phyloP scores from a whole-genome alignment of 2,888 invertebrate genomes.

The Trichopria drosophilae region DNA sequence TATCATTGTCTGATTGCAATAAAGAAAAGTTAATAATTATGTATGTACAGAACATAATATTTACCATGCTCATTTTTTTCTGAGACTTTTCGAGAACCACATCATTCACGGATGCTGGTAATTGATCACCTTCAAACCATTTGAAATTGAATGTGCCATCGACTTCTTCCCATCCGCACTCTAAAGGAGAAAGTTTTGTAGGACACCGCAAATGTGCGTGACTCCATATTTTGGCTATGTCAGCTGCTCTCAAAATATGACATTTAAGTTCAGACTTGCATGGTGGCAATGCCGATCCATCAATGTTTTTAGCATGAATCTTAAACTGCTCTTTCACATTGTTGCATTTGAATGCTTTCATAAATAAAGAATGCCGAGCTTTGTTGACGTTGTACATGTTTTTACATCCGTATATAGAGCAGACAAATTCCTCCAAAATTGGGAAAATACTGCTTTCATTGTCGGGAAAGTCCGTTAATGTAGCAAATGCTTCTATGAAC shows the following conservation, averaged over 20 bases:
- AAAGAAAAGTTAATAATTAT: too few relatives aligned
- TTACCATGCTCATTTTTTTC: too few relatives aligned
- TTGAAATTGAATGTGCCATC: slow-evolving; percentile 34
- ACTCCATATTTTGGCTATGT: slow-evolving; percentile 36
- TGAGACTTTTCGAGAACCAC: too few relatives aligned
- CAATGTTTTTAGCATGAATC: slow-evolving; percentile 25
- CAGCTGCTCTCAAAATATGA: slow-evolving; percentile 17
- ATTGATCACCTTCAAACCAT: slow-evolving; percentile 42
- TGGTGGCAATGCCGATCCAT: slow-evolving; percentile 24
- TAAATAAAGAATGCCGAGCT: slow-evolving; percentile 10
- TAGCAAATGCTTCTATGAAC: slow-evolving; percentile 19
- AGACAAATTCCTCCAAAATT: slow-evolving; percentile 7
- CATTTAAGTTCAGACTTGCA: slow-evolving; percentile 22
- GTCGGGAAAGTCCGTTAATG: not conserved
- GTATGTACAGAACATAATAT: too few relatives aligned
- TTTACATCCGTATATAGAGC: slow-evolving; percentile 7
- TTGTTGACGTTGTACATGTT: slow-evolving; percentile 9
- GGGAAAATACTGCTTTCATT: not conserved
- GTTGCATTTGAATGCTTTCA: slow-evolving; percentile 16
- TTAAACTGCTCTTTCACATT: too few relatives aligned
- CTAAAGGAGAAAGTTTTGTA: slow-evolving; percentile 26
- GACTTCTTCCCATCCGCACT: slow-evolving; percentile 32
- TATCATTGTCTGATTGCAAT: too few relatives aligned
- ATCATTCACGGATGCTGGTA: slow-evolving; percentile 31
- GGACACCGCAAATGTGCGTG: slow-evolving; percentile 32